Conservation (phyloP, 2,113 vertebrate species). For the Nyctibius bracteatus region DNA sequence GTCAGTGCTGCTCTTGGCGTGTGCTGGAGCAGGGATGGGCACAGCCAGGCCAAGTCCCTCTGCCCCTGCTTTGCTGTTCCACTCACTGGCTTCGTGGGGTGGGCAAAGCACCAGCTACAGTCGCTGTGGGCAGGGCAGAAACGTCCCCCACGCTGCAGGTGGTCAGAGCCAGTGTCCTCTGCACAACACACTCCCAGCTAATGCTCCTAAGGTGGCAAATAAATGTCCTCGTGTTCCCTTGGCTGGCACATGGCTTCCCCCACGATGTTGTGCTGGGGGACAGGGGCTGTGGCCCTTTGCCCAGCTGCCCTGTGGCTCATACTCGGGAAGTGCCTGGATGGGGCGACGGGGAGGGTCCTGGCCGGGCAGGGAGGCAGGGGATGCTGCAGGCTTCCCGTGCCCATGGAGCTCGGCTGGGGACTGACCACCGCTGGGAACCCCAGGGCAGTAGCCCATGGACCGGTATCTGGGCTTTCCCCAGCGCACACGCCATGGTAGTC, state of each 20-base stretch:
- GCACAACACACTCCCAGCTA: neutral
- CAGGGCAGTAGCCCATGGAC: neutral
- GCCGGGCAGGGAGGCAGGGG: neutral
- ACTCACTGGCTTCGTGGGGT: fast-evolving
- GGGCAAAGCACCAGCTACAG: neutral
- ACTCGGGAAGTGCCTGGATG: fast-evolving
- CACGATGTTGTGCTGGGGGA: fast-evolving
- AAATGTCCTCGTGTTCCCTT: too few relatives aligned
- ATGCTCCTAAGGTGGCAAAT: neutral
- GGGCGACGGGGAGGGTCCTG: neutral
- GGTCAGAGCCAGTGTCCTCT: neutral
- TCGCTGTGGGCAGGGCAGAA: neutral
- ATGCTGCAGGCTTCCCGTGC: neutral
- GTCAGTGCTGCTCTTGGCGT: neutral
- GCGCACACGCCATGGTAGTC: neutral
- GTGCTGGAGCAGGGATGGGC: neutral
- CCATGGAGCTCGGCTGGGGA: fast-evolving
- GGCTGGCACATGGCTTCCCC: neutral
- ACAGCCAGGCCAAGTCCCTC: neutral
- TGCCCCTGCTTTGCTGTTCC: neutral
- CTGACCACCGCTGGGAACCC: neutral
- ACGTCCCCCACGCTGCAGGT: fast-evolving
- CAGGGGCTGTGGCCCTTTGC: neutral
- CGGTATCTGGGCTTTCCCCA: neutral
- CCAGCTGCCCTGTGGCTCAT: neutral